Percentiles rank a stretch among this genome's conserved stretches.
These are phyloP conservation scores for Pan paniscus DNA, from an alignment of 2,113 vertebrate species.

Conservation along the genomic window DNA sequence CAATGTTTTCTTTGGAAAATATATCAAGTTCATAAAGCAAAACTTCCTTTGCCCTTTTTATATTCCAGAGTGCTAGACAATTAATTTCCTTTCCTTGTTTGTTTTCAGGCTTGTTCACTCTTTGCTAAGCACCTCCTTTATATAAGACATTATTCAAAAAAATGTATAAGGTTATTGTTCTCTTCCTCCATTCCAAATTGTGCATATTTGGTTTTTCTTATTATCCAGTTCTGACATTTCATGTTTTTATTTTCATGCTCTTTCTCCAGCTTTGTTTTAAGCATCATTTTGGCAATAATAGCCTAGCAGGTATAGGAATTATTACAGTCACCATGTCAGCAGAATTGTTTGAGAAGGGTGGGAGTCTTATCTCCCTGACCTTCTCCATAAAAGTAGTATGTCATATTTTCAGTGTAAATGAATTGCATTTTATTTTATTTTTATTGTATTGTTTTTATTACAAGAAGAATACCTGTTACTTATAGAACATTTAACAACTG, in stretches of 20 bases:
- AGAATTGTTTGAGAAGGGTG: not conserved
- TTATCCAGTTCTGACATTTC: not conserved
- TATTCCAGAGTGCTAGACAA: not conserved
- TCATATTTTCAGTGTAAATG: not conserved
- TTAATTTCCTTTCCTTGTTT: conserved; percentile 27
- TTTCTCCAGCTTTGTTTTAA: conserved; percentile 11
- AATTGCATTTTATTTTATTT: not conserved
- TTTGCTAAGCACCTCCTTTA: conserved; percentile 8
- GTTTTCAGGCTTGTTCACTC: not conserved
- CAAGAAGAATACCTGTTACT: not conserved
- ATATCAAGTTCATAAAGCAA: not conserved
- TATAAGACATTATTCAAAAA: not conserved
- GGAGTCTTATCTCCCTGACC: not conserved
- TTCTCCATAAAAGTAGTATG: not conserved
- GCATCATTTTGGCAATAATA: not conserved
- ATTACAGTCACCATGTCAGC: not conserved
- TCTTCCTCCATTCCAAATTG: not conserved
- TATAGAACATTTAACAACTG: not conserved
- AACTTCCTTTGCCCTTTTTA: conserved; percentile 20
- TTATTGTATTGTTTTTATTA: conserved; percentile 9
- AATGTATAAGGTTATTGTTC: not conserved
- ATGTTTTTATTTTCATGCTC: not conserved
- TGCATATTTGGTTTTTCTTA: not conserved
- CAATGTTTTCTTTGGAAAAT: conserved; percentile 14
- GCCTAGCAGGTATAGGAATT: not conserved